These are phyloP conservation scores for Cnemophilus loriae DNA, from an alignment of 2,113 vertebrate genomes.

Conservation along the genomic window DNA sequence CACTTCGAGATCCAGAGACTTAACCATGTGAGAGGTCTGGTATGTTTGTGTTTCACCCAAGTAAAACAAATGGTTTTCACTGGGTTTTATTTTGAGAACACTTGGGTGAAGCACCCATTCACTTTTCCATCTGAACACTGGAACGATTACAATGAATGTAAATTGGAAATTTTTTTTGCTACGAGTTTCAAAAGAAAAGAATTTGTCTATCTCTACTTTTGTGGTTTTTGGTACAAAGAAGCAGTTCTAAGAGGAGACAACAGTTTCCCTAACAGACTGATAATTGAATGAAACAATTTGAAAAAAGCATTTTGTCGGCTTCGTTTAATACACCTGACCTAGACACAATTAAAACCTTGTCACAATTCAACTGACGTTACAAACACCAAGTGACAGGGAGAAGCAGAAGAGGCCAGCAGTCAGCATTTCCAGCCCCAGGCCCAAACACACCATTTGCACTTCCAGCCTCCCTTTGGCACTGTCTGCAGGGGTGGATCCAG, in stretches of 20 bases:
- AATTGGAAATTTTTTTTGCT: neutral
- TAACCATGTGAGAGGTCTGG: neutral
- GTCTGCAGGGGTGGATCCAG: constrained; percentile 92
- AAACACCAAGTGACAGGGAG: neutral
- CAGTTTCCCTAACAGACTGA: neutral
- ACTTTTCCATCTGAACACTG: neutral
- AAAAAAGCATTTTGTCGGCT: neutral
- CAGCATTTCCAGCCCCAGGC: neutral
- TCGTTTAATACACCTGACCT: neutral
- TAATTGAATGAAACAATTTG: neutral
- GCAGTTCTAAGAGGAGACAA: neutral
- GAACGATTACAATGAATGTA: neutral
- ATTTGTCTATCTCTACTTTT: neutral
- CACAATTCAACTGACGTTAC: neutral
- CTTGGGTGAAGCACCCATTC: neutral
- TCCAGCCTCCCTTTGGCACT: constrained; percentile 96
- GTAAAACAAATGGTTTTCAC: neutral
- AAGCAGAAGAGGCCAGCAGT: neutral
- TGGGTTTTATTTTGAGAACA: neutral
- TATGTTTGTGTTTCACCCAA: neutral
- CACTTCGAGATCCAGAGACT: neutral
- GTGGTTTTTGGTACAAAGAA: neutral
- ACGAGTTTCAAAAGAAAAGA: neutral
- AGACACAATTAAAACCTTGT: neutral
- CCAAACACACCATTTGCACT: constrained; percentile 90